Evolutionary conservation across 53 echinoderm and acorn worm species (phyloP), one percentile per base, ranked within the genome.

Genomic region (Temnopleurus reevesii): DNA sequence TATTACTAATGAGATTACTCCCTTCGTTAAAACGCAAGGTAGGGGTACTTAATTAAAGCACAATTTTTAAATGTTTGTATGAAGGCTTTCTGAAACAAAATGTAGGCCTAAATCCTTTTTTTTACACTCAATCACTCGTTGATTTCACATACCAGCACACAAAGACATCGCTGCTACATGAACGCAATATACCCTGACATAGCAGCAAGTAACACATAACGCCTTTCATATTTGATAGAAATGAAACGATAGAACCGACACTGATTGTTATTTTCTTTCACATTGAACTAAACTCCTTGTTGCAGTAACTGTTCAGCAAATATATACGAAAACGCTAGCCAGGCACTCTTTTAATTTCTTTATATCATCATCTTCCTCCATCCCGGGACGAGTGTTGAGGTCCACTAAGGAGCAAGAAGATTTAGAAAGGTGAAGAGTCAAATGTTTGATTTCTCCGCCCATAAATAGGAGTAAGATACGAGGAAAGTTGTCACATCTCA

Each of bases 381-480:
- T 71, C 71, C 41, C 41, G 43, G 71, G 71, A 71, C 71, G 19
- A n/a, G 21, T 8, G 71, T 21, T 41, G 21, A 71, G 71, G 71
- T 71, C 71, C 43, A 71, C 41, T 71, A 43, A 21, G 2, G 29
- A 5, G 1, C 3, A 19, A 1, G n/a, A 71, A 71, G 8, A 55
- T 55, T 33, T 8, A 41, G 12, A 71, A 71, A 71, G 71, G 71
- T 71, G 71, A 71, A 71, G 23, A 71, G 71, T 71, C 71, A 71
- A 71, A 71, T 71, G 41, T 41, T 71, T 41, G 38, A 36, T 71
- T 41, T 15, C 27, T 41, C 41, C 23, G 36, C 12, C 71, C 41
- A 71, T 71, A 71, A 41, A 71, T 71, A 71, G 27, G 41, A 71
- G 71, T n/a, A 31, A n/a, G 71, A 71, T 71, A 71, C 71, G 36